These are phyloP conservation scores for Phortica okadai DNA, from an alignment of 2,888 invertebrate genomes.

Conservation along the genomic window DNA sequence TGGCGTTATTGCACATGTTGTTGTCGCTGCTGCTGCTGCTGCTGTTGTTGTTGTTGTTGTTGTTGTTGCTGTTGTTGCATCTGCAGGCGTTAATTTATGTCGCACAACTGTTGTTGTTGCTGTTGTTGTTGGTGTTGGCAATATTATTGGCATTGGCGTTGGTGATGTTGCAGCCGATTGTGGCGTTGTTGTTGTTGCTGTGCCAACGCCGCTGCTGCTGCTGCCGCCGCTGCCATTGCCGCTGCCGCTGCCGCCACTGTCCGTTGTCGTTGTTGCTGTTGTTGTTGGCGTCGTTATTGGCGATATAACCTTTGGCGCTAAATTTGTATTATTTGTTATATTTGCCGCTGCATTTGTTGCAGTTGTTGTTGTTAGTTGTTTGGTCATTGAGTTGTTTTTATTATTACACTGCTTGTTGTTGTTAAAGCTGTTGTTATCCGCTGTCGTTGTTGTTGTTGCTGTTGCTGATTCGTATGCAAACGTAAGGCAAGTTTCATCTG, in stretches of 20 bases:
- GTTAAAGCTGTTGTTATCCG: slow-evolving; percentile 47
- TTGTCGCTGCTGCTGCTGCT: slow-evolving; percentile 17
- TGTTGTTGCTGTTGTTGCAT: slow-evolving; percentile 42
- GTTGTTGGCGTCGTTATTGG: slow-evolving; percentile 37
- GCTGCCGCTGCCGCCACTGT: not conserved
- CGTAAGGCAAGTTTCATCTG: slow-evolving; percentile 63
- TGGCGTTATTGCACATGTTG: slow-evolving; percentile 37
- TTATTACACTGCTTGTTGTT: not conserved
- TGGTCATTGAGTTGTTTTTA: slow-evolving; percentile 42
- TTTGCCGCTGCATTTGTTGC: slow-evolving; percentile 61
- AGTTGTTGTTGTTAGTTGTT: slow-evolving; percentile 51
- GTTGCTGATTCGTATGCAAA: slow-evolving; percentile 43
- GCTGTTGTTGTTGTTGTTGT: slow-evolving; percentile 48
- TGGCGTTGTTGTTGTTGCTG: slow-evolving; percentile 32
- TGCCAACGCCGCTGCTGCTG: not conserved
- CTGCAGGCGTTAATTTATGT: slow-evolving; percentile 24
- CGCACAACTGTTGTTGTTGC: slow-evolving; percentile 36
- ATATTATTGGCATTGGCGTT: slow-evolving; percentile 29
- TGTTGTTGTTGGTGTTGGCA: slow-evolving; percentile 38
- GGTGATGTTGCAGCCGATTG: slow-evolving; percentile 39
- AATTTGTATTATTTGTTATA: slow-evolving; percentile 55
- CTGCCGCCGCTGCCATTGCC: not conserved
- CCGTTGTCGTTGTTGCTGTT: slow-evolving; percentile 32
- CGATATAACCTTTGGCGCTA: slow-evolving; percentile 58
- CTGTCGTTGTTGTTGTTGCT: slow-evolving; percentile 52